phyloP scores from a whole-genome alignment of 2,113 vertebrate genomes.

The Podarcis raffonei region DNA sequence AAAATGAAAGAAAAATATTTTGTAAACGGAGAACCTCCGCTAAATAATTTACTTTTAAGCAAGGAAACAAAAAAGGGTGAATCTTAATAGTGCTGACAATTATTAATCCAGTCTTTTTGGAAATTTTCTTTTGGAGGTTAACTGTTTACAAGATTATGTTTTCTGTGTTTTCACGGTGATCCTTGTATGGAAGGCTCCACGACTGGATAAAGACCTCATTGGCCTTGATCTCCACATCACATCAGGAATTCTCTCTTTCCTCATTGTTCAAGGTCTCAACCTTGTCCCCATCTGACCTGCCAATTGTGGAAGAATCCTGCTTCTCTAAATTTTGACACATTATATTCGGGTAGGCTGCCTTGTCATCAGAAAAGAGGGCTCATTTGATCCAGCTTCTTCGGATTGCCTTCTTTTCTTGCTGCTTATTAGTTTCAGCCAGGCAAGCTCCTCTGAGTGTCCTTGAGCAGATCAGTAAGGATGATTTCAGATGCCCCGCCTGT shows the following conservation, averaged over 20 bases:
- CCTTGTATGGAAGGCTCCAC: neutral
- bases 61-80: no score
- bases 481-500: neutral
- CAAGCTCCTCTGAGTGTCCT: neutral
- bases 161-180: neutral
- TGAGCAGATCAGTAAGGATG: neutral
- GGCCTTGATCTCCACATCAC: neutral
- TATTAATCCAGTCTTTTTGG: no score
- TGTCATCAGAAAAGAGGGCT: conserved; percentile 8
- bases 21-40: no score
- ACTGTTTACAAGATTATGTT: neutral
- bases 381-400: conserved; percentile 25
- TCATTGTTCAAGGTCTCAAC: conserved; percentile 4
- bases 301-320: conserved; percentile 31
- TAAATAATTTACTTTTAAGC: no score
- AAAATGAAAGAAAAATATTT: no score
- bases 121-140: neutral
- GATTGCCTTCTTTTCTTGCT: conserved; percentile 16
- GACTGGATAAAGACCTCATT: neutral
- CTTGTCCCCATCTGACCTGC: conserved; percentile 16
- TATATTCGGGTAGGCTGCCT: conserved; percentile 7
- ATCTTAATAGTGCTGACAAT: no score
- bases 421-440: neutral
- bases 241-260: neutral
- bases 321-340: conserved; percentile 25